These are phyloP conservation scores for Dolichomitus sp. DNA, from an alignment of 2,888 invertebrate species.

Conservation along the genomic window DNA sequence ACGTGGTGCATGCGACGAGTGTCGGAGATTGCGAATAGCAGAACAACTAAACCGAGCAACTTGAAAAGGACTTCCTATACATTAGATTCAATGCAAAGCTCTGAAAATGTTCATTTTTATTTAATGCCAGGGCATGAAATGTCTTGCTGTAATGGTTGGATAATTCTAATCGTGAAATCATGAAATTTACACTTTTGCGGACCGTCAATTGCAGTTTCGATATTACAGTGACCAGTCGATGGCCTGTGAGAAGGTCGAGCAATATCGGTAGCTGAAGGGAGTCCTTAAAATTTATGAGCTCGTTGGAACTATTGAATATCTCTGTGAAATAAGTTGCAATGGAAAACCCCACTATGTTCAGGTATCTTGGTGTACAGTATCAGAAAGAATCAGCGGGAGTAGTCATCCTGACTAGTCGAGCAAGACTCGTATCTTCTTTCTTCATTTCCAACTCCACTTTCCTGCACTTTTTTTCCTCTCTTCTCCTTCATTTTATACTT, in stretches of 20 bases:
- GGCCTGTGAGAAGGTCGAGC: background rate
- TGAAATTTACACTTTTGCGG: background rate
- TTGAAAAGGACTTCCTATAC: background rate
- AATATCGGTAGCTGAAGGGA: background rate
- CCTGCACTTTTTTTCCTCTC: slow-evolving; percentile 15
- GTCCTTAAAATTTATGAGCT: slow-evolving; percentile 25
- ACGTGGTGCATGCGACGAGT: background rate
- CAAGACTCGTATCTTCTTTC: slow-evolving; percentile 49
- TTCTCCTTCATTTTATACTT: slow-evolving; percentile 15
- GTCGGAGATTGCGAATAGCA: background rate
- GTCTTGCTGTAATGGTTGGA: background rate
- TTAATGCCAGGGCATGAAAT: background rate
- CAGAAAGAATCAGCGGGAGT: slow-evolving; percentile 31
- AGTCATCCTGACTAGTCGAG: slow-evolving; percentile 56
- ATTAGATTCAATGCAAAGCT: background rate
- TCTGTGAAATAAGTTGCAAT: slow-evolving; percentile 27
- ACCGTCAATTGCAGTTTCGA: background rate
- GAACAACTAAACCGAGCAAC: background rate
- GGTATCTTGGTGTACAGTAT: slow-evolving; percentile 30
- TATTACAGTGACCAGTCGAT: background rate
- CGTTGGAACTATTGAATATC: slow-evolving; percentile 11
- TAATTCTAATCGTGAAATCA: slow-evolving; percentile 10
- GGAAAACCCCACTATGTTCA: slow-evolving; percentile 12
- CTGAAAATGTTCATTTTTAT: background rate
- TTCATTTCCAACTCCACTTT: slow-evolving; percentile 48